Evolutionary conservation across 2,113 vertebrate genomes (phyloP), one percentile per base, ranked within the genome.

Genomic region (Anguilla japonica): DNA sequence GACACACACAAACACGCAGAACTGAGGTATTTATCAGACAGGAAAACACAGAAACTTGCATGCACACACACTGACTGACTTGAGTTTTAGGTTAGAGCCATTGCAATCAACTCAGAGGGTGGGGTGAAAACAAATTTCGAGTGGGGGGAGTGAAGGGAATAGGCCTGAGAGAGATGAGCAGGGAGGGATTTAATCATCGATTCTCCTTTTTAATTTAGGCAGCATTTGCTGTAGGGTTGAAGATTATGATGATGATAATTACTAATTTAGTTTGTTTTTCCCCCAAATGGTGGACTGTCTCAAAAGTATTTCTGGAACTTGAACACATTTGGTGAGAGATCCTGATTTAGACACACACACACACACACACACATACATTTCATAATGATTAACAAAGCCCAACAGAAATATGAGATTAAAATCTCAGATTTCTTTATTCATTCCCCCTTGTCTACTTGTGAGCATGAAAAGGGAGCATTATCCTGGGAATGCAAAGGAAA

Each of bases 171-270:
- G 57, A 79, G 41, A 67, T 14, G 14, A 83, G 29, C 34, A 50
- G 13, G 16, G 81, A 20, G 26, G 75, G 22, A 53, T 63, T 63
- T 82, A 14, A 81, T 83, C 83, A 56, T 81, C 43, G 82, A 87
- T 34, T 22, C n/a, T 75, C 8, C 1, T 34, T 29, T 18, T 57
- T 56, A 81, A 71, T 57, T 75, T 85, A 79, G 86, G 89, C 87
- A 88, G 82, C 84, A 86, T 88, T 88, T 86, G 88, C 87, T 88
- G 84, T 71, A 84, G 71, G 29, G 3, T 80, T 9, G 29, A 57
- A 86, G 71, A 50, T 82, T 81, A 46, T 88, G 41, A 8, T 88
- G 41, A 8, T 40, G 16, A 41, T 41, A 79, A 18, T 20, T 80
- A 41, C 50, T 53, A 14, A 53, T 80, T 80, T 80, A 15, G 14